Base-by-base conservation (phyloP, 2,888 invertebrate genomes). In the Patella caerulea region DNA sequence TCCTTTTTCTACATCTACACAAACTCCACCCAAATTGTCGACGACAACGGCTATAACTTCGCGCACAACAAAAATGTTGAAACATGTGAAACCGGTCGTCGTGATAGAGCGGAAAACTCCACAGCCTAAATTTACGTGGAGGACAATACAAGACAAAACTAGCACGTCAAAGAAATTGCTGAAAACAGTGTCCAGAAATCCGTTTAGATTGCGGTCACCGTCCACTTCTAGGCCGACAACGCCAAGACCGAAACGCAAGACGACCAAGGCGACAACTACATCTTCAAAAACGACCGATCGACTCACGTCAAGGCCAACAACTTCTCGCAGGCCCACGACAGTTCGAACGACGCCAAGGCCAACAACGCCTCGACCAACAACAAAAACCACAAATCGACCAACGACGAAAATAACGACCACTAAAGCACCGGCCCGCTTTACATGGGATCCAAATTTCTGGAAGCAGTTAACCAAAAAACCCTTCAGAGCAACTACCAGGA, bases 121-220 rank as follows among this genome's bases (percentile, higher is more conserved):
- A 4, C 29, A 52, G 19, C 54, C 71, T 5, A 24, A 52, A n/a
- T 55, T 54, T 24, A 75, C 75, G 15, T n/a, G 59, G 34, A 29
- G 56, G 11, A 52, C 71, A n/a, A 29, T 7, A 17, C 24, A 53
- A 12, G 29, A 19, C 15, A 19, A 24, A 11, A 55, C 45, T 3
- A 56, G 52, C 24, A 55, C 71, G 29, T 7, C 45, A 24, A 70
- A 53, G 29, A 24, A 34, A 2, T 15, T 15, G 9, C 3, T 55
- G 4, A 71, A 56, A 45, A 71, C 76, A 15, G 15, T 70, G 15
- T 72, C 76, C 3, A 24, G 52, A 52, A 71, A 56, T 9, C 71
- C 76, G 2, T 72, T 72, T 12, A 24, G 12, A 14, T 65, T 11
- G 65, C 17, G 52, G 55, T 19, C 71, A 55, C 76, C 76, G 72